Evolutionary conservation across 2,888 invertebrate genomes (phyloP), one percentile per base, ranked within the genome.

Genomic region (Onthophagus sagittarius): DNA sequence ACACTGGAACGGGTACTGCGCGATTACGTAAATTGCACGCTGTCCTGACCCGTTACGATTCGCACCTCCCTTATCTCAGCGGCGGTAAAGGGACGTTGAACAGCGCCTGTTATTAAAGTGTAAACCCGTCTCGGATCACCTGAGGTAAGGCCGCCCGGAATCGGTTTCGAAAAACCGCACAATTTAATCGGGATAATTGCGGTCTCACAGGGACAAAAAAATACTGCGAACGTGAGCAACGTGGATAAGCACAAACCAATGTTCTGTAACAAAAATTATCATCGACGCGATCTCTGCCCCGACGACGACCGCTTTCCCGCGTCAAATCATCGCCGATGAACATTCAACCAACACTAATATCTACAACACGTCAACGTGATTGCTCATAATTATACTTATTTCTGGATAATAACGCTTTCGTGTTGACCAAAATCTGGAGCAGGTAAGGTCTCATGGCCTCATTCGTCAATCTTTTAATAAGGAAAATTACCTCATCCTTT

Each of bases 41-140:
- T 74, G 72, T 71, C 71, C 15, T 13, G 69, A 63, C 33, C 72
- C 74, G 74, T 74, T 74, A 74, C 62, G 39, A 63, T 74, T 74
- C 71, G 71, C 74, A 74, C 72, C 71, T 72, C 67, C 67, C 67
- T 67, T 32, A 23, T 31, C 67, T 67, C 32, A 23, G 23, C 67
- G 67, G 67, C 9, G 23, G n/a, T 6, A 15, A 67, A 67, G n/a
- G 23, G 67, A 23, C 23, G 31, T 32, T 23, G 32, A 67, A 67
- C 67, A 53, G 39, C 39, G 39, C 39, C 15, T 67, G 32, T 67
- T 31, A 67, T 67, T 67, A 67, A 67, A 67, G 31, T 32, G 67
- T 23, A 23, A 67, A n/a, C 32, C 67, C 23, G 67, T 23, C 23
- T 32, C 67, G 67, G n/a, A 67, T 67, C 67, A 67, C 67, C 67